Conservation (phyloP, 2,797 vertebrate species). For the Nasua narica region DNA sequence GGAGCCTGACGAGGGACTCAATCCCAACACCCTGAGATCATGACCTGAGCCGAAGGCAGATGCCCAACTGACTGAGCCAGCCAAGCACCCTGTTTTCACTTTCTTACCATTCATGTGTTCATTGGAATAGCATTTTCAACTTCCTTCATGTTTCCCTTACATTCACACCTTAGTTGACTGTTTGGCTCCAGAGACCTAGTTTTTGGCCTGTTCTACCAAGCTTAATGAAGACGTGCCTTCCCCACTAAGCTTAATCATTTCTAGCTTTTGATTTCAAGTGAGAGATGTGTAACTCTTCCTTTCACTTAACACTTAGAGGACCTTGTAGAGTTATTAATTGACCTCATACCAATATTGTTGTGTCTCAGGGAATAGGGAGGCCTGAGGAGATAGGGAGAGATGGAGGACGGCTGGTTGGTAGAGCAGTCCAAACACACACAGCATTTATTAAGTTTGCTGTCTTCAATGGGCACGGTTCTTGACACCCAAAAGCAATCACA, state of each 20-base stretch:
- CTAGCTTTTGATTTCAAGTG: neutral
- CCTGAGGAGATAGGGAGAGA: neutral
- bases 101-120: neutral
- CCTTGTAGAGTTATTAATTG: neutral
- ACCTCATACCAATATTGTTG: neutral
- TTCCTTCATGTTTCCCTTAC: neutral
- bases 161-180: neutral
- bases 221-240: neutral
- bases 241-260: neutral
- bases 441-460: neutral
- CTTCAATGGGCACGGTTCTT: neutral
- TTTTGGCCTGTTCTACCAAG: neutral
- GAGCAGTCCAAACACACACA: neutral
- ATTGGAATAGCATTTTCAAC: neutral
- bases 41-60: no score
- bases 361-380: neutral
- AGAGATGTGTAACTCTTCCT: neutral
- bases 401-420: neutral
- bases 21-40: no score
- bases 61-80: no score
- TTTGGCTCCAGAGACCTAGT: neutral
- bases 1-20: no score
- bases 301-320: neutral
- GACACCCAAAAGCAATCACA: neutral
- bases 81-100: neutral